Evolutionary conservation across 2,113 vertebrate genomes (phyloP), one percentile per base, ranked within the genome.

Genomic region (Barbus barbus): DNA sequence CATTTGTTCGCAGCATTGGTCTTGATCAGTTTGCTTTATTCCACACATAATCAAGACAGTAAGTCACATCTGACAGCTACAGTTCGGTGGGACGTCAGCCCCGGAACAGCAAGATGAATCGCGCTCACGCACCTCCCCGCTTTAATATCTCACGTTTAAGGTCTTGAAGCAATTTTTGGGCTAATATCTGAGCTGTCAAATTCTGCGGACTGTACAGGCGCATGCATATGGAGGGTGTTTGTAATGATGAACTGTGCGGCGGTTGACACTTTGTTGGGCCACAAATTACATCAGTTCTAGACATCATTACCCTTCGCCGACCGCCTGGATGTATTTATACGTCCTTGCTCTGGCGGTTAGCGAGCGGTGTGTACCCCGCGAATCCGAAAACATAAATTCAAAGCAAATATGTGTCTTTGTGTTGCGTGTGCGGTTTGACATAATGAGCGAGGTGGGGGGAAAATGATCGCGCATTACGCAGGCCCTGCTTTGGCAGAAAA

Each of bases 391-490:
- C 85, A 85, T 85, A 83, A 85, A 87, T 88, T 87, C 86, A 60
- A 82, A 82, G 84, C 84, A 91, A 89, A 90, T 86, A 83, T 86
- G 77, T 86, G 85, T 86, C 86, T 86, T 74, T 80, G 84, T 87
- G 78, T 84, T 51, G 81, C 56, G 26, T 63, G 82, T 86, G 82
- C 74, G 56, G 86, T 74, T 86, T 86, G 86, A 88, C 89, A 90
- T 90, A 90, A 91, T 89, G 88, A 91, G 88, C 79, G 41, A 84
- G 86, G 86, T 85, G 84, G 73, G 73, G 28, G 51, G 41, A 16
- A 88, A 90, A 87, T 82, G 88, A 90, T 89, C 65, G 85, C 65
- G 84, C 84, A 89, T 90, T 90, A 90, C 85, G 78, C 82, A 56
- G 86, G 61, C 58, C 63, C 84, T 81, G 86, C 89, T 89, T 88